Evolutionary conservation across 37 sponge, comb jelly and placozoan genomes (phyloP).

Genomic region (Beroe forskalii): DNA sequence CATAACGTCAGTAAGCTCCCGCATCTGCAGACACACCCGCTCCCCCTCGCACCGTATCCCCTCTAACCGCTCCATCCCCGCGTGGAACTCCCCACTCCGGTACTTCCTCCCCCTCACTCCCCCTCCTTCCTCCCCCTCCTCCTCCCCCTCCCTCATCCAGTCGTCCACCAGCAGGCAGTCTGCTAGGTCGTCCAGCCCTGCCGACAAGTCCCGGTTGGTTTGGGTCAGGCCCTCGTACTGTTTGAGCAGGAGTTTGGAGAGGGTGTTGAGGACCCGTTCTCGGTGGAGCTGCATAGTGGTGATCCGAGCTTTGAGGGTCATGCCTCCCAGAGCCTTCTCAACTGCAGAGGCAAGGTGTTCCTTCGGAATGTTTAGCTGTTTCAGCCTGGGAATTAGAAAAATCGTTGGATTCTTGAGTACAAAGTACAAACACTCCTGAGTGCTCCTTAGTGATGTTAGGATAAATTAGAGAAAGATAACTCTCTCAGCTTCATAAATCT

Average conservation of each 20-base stretch:
- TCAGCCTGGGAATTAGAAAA: constrained; percentile 14
- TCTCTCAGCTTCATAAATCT: too few species aligned
- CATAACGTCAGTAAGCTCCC: constrained; percentile 43
- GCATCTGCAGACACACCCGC: constrained; percentile 26
- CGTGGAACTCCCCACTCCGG: constrained; percentile 17
- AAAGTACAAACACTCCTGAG: too few species aligned
- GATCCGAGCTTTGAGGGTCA: background rate
- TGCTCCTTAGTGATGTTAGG: too few species aligned
- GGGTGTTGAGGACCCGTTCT: constrained; percentile 61
- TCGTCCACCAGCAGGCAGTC: background rate
- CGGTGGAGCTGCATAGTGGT: background rate
- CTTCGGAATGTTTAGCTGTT: background rate
- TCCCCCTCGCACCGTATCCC: constrained; percentile 35
- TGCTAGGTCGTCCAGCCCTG: background rate
- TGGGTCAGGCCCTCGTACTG: constrained; percentile 51
- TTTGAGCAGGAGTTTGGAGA: constrained; percentile 32
- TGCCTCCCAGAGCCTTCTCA: background rate
- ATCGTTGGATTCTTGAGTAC: too few species aligned
- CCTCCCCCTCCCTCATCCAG: constrained; percentile 5
- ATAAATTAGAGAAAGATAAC: too few species aligned
- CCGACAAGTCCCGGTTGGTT: constrained; percentile 27
- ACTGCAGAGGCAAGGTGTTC: background rate
- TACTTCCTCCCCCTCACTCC: background rate
- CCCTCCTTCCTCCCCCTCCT: background rate
- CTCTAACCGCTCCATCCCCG: background rate